Conservation (phyloP, 2,888 invertebrate species). For the Chloroclysta siterata region DNA sequence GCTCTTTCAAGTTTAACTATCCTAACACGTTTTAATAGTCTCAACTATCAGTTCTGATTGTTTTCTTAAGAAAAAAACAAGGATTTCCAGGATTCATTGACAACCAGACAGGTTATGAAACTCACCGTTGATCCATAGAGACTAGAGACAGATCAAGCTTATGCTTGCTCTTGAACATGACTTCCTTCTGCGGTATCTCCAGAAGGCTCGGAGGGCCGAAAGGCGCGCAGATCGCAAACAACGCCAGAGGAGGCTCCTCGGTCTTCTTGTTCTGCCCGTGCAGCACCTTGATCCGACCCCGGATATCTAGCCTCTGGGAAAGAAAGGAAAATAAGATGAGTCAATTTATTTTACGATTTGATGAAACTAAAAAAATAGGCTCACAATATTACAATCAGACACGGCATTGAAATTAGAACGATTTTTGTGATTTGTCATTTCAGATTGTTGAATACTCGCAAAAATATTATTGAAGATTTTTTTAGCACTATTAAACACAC, state of each 20-base stretch:
- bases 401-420: no score
- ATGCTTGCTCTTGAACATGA: slow-evolving; percentile 99
- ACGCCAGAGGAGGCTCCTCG: slow-evolving; percentile 96
- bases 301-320: slow-evolving; percentile 97
- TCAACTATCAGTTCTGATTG: no score
- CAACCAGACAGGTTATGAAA: background rate
- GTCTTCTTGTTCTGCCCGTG: slow-evolving; percentile 98
- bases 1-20: no score
- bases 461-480: no score
- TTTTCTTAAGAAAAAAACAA: no score
- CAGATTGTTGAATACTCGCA: no score
- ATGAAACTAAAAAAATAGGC: no score
- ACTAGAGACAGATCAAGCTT: slow-evolving; percentile 98
- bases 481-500: no score
- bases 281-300: slow-evolving; percentile 97
- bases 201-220: slow-evolving; percentile 98
- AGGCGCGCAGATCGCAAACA: slow-evolving; percentile 99
- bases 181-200: slow-evolving; percentile 99
- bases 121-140: slow-evolving; percentile 97
- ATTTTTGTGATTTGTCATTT: no score
- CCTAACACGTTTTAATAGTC: no score
- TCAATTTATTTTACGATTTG: background rate
- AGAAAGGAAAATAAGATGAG: slow-evolving; percentile 18
- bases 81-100: no score
- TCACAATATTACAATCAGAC: no score